Evolutionary conservation across 1,140 invertebrate genomes (phyloP).

Genomic region (Tribolium castaneum): DNA sequence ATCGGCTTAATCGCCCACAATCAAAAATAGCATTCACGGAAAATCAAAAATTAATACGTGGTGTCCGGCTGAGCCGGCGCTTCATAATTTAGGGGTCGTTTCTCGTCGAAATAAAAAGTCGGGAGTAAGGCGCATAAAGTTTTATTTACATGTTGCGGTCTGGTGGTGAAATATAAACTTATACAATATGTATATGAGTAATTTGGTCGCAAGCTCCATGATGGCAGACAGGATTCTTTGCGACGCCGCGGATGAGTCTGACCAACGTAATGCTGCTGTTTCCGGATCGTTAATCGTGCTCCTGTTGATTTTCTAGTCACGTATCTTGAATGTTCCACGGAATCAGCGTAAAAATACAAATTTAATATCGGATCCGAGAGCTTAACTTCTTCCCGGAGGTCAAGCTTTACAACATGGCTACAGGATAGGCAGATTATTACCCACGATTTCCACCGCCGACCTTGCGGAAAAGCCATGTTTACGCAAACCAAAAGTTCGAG

Average conservation of each 20-base stretch:
- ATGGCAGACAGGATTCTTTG: slow-evolving; percentile 38
- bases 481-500: slow-evolving; percentile 15
- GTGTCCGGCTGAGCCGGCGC: neutral
- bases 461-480: slow-evolving; percentile 42
- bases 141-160: slow-evolving; percentile 32
- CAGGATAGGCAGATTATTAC: slow-evolving; percentile 60
- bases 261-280: slow-evolving; percentile 58
- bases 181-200: slow-evolving; percentile 41
- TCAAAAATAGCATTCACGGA: neutral
- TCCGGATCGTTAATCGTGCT: slow-evolving; percentile 62
- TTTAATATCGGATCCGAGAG: slow-evolving; percentile 62
- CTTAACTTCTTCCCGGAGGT: slow-evolving; percentile 53
- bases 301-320: slow-evolving; percentile 60
- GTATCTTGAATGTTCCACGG: slow-evolving; percentile 60
- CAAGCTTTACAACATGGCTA: slow-evolving; percentile 46
- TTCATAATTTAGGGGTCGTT: slow-evolving; percentile 23
- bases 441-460: slow-evolving; percentile 53
- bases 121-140: slow-evolving; percentile 15
- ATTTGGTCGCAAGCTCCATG: slow-evolving; percentile 39
- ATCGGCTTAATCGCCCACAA: neutral
- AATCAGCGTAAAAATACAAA: slow-evolving; percentile 65
- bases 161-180: slow-evolving; percentile 28
- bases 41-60: neutral
- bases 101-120: slow-evolving; percentile 19
- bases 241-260: slow-evolving; percentile 48